Percentiles rank a stretch among this genome's conserved stretches.
phyloP scores from a whole-genome alignment of 2,113 vertebrate genomes.

The Arenaria interpres region DNA sequence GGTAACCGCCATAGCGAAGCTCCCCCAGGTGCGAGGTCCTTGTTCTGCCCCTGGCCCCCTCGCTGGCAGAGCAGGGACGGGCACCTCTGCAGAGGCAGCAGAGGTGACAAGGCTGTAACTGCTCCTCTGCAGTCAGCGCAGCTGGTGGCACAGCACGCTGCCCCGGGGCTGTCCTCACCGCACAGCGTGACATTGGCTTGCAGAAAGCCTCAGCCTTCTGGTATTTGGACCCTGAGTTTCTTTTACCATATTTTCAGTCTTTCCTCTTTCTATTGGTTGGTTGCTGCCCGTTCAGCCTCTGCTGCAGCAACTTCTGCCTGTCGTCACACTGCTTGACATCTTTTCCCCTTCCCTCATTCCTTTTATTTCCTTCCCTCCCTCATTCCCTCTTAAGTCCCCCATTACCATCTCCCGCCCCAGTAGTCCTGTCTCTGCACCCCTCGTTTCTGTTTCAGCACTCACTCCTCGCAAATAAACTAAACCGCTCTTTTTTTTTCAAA shows the following conservation, averaged over 20 bases:
- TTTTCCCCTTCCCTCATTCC: background rate
- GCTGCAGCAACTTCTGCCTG: background rate
- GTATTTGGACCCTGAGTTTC: background rate
- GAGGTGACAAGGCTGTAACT: background rate
- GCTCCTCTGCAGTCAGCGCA: background rate
- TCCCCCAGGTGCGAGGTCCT: accelerated
- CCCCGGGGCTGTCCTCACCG: background rate
- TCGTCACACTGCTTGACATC: background rate
- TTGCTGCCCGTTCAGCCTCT: background rate
- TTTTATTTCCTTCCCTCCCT: background rate
- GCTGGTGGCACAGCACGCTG: background rate
- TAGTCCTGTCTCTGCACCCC: background rate
- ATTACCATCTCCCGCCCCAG: background rate
- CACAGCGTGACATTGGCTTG: background rate
- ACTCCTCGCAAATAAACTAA: background rate
- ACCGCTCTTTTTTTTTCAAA: too few species aligned
- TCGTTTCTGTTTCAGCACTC: background rate
- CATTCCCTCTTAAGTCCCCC: background rate
- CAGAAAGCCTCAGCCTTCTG: background rate
- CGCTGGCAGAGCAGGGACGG: accelerated
- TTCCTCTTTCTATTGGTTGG: background rate
- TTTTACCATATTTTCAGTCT: background rate
- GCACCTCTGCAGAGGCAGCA: background rate
- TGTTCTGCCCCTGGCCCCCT: background rate
- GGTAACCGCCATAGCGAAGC: background rate